phyloP scores from a whole-genome alignment of 2,888 invertebrate species.

The Idaea dimidiata region DNA sequence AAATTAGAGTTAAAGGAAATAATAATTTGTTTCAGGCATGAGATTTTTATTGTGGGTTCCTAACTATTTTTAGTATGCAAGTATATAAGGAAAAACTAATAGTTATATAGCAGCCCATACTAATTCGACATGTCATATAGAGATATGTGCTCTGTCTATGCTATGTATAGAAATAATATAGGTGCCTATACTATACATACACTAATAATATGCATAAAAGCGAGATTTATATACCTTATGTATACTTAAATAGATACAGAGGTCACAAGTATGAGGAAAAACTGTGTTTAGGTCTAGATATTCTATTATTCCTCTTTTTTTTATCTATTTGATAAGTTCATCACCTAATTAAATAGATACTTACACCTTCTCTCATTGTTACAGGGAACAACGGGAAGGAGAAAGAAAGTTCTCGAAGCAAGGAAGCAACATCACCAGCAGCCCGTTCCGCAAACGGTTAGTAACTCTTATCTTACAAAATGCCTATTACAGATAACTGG shows the following conservation, averaged over 20 bases:
- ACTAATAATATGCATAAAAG: not conserved
- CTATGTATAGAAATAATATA: not conserved
- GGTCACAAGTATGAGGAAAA: too few species aligned
- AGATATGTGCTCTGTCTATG: not conserved
- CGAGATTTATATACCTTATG: too few species aligned
- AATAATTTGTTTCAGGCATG: not conserved
- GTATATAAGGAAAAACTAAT: not conserved
- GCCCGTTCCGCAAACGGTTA: conserved; percentile 84
- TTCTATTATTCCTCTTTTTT: too few species aligned
- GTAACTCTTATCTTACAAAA: conserved; percentile 33
- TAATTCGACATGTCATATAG: not conserved
- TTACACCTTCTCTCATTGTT: conserved; percentile 32
- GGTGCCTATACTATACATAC: not conserved
- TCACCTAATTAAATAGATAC: not conserved
- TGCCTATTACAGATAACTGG: conserved; percentile 2
- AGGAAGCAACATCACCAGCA: conserved; percentile 86
- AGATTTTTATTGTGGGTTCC: not conserved
- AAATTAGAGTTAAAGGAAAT: not conserved
- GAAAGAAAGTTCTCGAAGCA: conserved; percentile 83
- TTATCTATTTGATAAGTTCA: too few species aligned
- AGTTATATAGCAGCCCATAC: not conserved
- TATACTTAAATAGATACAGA: too few species aligned
- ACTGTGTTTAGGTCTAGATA: too few species aligned
- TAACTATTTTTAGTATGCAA: not conserved
- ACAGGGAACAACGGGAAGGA: conserved; percentile 88